Evolutionary conservation across 2,888 invertebrate species (phyloP), one percentile per base, ranked within the genome.

Genomic region (Amphimallon solstitiale): DNA sequence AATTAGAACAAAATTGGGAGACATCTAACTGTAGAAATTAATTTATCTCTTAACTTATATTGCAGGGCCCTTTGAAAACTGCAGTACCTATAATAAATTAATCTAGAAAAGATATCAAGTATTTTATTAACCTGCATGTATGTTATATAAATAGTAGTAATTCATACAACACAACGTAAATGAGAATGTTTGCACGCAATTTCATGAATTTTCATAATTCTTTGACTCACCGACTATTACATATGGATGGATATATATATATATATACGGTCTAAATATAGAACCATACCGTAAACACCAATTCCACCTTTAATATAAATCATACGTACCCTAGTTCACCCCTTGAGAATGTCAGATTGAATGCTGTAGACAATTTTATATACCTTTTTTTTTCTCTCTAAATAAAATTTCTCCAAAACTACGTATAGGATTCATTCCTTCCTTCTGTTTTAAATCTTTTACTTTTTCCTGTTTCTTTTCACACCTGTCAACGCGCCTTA

Each of bases 371-470:
- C 56, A 43, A 59, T 59, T 59, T 59, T 45, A 59, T 59, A 59
- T 23, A 59, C 40, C 19, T 45, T 17, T 19, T 29, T 23, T 43
- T 14, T 45, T 59, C 29, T 38, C 21, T 23, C 45, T 59, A 59
- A 59, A 59, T 43, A 59, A 59, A 59, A 59, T 59, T 59, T 43
- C 56, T 43, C 7, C 43, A 59, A 43, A 59, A 45, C 56, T 59
- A 59, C 56, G 23, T 14, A 29, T 29, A 29, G 38, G 40, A 21
- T 14, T 40, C 56, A 21, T 14, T 40, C 56, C 4, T 4, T 6
- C 29, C 15, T 4, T 6, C 29, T 10, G 29, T n/a, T 23, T n/a
- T 59, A 45, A 59, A 59, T 59, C 56, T 59, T 45, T 17, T 29
- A 43, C 29, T 59, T 12, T 1, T 29, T n/a, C 29, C 43, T 43